Base-by-base conservation (phyloP, 2,113 vertebrate genomes). In the Mustela nigripes region DNA sequence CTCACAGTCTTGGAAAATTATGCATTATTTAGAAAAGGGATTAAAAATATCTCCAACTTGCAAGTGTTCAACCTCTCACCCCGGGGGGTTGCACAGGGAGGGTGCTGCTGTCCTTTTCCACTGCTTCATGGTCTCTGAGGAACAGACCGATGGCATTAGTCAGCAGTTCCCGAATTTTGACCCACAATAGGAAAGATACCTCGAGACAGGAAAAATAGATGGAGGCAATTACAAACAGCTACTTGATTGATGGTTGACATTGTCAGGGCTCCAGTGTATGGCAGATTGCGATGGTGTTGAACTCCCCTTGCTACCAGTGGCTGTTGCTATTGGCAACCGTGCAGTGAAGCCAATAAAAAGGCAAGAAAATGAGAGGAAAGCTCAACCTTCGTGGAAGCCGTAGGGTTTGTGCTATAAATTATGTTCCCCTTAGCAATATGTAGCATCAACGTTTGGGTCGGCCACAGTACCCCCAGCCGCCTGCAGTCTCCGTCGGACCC, bases 241-340 rank as follows among this genome's bases (percentile, higher is more conserved):
- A 74, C 42, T 98, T 99, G 99, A 99, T 99, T 98, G 99, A 99
- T 99, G 98, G 99, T 98, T 99, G 99, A 99, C 99, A 99, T 98
- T 98, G 99, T 98, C 98, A 98, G 98, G 97, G 97, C 98, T 98
- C 98, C 98, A 94, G 98, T 98, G 97, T 97, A 97, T 97, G 98
- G 98, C 99, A 98, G 98, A 97, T 94, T 98, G 98, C 76, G 11
- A 98, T 96, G 97, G 81, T 98, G 98, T 98, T 96, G 98, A 98
- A 98, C 98, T 99, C 98, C 97, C 96, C 85, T 98, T 98, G 98
- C 98, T 98, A 98, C 98, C 76, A 69, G 96, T 98, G 98, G 97
- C 89, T 96, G 99, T 99, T 99, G 99, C 99, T 98, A 99, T 93
- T 98, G 98, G 99, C 99, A 99, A 99, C 99, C 83, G 95, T 11